Evolutionary conservation across 2,888 invertebrate genomes (phyloP).

Genomic region (Thymelicus lineola): DNA sequence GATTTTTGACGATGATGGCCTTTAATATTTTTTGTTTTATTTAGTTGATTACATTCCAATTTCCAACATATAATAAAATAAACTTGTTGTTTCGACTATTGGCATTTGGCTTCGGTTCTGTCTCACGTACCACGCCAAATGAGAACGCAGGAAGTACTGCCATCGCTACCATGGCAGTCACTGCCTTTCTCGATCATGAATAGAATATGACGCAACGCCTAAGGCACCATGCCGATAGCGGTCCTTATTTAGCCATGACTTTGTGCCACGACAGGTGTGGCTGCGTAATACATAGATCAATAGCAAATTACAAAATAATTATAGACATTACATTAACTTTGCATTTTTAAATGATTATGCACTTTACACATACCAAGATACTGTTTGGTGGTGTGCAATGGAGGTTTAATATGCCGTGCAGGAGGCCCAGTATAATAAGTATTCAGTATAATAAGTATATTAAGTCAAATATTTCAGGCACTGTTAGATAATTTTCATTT

Average conservation of each 20-base stretch:
- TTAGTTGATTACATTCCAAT: too few species aligned
- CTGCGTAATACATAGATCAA: slow-evolving; percentile 35
- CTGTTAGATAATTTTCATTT: too few species aligned
- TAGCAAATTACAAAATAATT: slow-evolving; percentile 32
- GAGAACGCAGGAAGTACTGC: slow-evolving; percentile 77
- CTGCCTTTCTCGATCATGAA: slow-evolving; percentile 74
- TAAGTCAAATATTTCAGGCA: too few species aligned
- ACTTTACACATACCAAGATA: too few species aligned
- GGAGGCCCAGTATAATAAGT: too few species aligned
- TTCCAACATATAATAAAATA: too few species aligned
- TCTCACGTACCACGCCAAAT: slow-evolving; percentile 75
- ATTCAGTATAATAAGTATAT: too few species aligned
- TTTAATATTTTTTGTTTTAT: too few species aligned
- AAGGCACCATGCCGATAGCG: slow-evolving; percentile 62
- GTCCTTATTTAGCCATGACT: slow-evolving; percentile 54
- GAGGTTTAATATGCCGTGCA: too few species aligned
- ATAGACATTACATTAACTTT: background rate
- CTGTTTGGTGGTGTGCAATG: too few species aligned
- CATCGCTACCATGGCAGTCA: slow-evolving; percentile 55
- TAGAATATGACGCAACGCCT: slow-evolving; percentile 69
- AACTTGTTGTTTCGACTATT: background rate
- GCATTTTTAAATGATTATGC: background rate
- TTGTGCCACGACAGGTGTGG: slow-evolving; percentile 26
- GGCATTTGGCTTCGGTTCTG: background rate
- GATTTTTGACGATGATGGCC: too few species aligned